Percentiles rank a stretch among this genome's conserved stretches.
Evolutionary conservation across 2,888 invertebrate genomes (phyloP).

Genomic region (Clusia tigrina): DNA sequence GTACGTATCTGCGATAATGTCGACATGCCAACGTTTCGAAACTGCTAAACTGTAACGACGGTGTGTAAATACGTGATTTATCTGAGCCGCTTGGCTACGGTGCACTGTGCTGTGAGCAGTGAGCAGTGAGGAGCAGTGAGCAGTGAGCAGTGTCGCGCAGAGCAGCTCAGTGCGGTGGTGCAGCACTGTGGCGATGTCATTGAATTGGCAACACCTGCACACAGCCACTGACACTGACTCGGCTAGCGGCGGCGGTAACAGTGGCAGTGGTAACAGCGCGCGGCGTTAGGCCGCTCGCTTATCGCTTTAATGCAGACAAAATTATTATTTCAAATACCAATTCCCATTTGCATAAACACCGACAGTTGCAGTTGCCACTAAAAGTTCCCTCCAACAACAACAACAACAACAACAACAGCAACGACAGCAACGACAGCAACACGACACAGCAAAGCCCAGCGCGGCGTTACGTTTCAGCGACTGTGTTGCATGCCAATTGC

Average conservation of each 20-base stretch:
- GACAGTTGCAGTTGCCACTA: slow-evolving; percentile 33
- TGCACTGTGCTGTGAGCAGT: background rate
- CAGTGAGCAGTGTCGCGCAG: background rate
- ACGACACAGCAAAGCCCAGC: background rate
- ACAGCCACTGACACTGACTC: slow-evolving; percentile 1
- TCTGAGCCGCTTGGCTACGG: background rate
- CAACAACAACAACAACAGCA: too few species aligned
- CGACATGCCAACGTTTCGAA: slow-evolving; percentile 5
- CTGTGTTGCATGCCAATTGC: slow-evolving; percentile 3
- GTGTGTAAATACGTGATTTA: too few species aligned
- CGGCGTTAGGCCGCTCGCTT: slow-evolving; percentile 25
- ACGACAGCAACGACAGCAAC: too few species aligned
- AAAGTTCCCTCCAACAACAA: slow-evolving; percentile 16
- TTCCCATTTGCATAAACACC: slow-evolving; percentile 40
- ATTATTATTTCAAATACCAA: slow-evolving; percentile 37
- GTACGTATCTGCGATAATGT: slow-evolving; percentile 34
- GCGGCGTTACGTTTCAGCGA: background rate
- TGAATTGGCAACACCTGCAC: background rate
- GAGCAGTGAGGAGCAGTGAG: slow-evolving; percentile 23
- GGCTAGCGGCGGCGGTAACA: background rate
- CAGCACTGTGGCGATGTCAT: background rate
- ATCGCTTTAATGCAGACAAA: slow-evolving; percentile 41
- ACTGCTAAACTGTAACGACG: background rate
- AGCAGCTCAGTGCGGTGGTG: too few species aligned
- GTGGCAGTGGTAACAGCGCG: background rate